A percentile compares a stretch with the other conserved stretches of the same genome.
Conservation (phyloP, 2,113 vertebrate genomes). For the Notothenia rossii region DNA sequence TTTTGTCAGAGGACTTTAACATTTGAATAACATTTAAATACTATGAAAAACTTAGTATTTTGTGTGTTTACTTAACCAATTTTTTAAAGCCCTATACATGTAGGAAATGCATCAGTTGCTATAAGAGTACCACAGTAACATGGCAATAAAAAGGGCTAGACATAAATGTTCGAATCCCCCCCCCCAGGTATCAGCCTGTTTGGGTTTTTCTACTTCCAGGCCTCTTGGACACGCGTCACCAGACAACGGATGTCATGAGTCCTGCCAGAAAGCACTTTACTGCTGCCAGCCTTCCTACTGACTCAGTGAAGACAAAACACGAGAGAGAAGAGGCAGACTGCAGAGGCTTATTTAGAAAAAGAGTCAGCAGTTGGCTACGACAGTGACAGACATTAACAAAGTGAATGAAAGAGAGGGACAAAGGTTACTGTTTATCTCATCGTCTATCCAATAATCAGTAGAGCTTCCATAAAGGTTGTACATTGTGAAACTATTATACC, state of each 20-base stretch:
- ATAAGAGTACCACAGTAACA: neutral
- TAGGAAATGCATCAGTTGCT: neutral
- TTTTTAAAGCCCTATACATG: neutral
- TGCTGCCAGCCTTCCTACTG: constrained; percentile 7
- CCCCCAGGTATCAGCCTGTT: neutral
- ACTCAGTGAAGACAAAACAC: constrained; percentile 20
- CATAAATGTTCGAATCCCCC: neutral
- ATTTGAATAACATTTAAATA: neutral
- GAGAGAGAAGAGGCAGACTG: neutral
- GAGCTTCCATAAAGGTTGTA: neutral
- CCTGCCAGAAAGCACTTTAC: constrained; percentile 1
- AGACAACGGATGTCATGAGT: neutral
- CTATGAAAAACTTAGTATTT: neutral
- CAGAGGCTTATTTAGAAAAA: constrained; percentile 9
- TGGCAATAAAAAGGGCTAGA: neutral
- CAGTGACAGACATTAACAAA: neutral
- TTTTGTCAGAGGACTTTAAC: neutral
- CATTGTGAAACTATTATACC: too few relatives aligned
- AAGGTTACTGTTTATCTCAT: neutral
- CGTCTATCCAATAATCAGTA: neutral
- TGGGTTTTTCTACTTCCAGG: neutral
- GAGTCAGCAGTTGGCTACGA: constrained; percentile 2
- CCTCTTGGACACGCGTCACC: neutral
- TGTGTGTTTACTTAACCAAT: constrained; percentile 5
- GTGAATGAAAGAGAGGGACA: neutral